Conservation (phyloP, 1,140 invertebrate species). For the Antheraea mylitta region DNA sequence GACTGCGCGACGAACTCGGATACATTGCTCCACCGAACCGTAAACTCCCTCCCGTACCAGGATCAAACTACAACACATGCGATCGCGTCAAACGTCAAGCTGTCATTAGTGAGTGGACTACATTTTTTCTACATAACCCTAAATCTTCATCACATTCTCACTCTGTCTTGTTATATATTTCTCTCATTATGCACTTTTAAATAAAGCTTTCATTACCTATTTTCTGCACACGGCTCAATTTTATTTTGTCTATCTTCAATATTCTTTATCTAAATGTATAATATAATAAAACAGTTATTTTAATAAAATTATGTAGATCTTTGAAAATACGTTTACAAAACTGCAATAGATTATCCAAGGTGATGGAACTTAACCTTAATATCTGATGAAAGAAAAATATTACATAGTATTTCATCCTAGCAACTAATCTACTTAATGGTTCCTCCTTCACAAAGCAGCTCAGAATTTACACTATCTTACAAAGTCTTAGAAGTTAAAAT, state of each 20-base stretch:
- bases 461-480: neutral
- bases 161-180: neutral
- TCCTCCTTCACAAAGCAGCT: neutral
- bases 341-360: neutral
- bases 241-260: neutral
- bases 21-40: slow-evolving; percentile 95
- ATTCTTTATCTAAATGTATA: neutral
- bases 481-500: neutral
- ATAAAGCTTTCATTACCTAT: neutral
- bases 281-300: neutral
- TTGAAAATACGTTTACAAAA: neutral
- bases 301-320: neutral
- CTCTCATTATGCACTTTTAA: slow-evolving; percentile 2
- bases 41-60: slow-evolving; percentile 93
- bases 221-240: neutral
- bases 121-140: neutral
- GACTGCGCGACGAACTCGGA: slow-evolving; percentile 92
- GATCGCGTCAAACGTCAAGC: slow-evolving; percentile 95
- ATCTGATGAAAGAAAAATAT: neutral
- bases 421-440: neutral
- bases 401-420: neutral
- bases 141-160: neutral
- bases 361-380: neutral
- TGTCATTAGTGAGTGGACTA: slow-evolving; percentile 88
- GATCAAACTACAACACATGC: slow-evolving; percentile 95